Evolutionary conservation across 2,113 vertebrate genomes (phyloP), one percentile per base, ranked within the genome.

Genomic region (Eubucco bourcierii): DNA sequence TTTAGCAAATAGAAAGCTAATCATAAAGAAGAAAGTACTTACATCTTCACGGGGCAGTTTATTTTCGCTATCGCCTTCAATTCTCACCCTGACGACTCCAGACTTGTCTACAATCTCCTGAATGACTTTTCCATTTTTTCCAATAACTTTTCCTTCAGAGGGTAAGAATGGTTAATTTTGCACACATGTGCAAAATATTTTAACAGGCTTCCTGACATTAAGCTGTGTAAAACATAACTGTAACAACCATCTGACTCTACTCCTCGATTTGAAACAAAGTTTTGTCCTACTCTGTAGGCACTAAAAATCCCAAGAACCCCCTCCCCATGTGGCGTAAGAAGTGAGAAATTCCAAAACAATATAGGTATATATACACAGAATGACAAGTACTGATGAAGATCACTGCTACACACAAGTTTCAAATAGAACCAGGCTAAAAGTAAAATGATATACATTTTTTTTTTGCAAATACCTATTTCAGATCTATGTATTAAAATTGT

Each of bases 41-140:
- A 98, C 98, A 4, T 98, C 98, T 98, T 98, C 98, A 94, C 98
- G 97, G 60, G 98, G 98, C 83, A 98, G 96, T 88, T 98, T 98
- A 91, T 98, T 98, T 96, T 98, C 98, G 94, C 98, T 98, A 90
- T 98, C 98, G 90, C 98, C 98, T 98, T 98, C 98, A 96, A 98
- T 98, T 96, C 98, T 97, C 93, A 98, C 98, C 93, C 98, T 97
- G 95, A 98, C 98, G 74, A 98, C 98, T 96, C 98, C 98, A 94
- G 98, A 98, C 94, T 98, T 98, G 95, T 98, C 98, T 91, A 98
- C 98, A 92, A 98, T 98, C 96, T 98, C 98, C 87, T 98, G 98
- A 97, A 98, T 98, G 79, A 98, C 98, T 97, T 98, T 98, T 94
- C 98, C 98, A 97, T 98, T 98, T 98, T 98, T 98, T 73, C 98